Conservation (phyloP, 2,113 vertebrate genomes). For the Anseranas semipalmata region DNA sequence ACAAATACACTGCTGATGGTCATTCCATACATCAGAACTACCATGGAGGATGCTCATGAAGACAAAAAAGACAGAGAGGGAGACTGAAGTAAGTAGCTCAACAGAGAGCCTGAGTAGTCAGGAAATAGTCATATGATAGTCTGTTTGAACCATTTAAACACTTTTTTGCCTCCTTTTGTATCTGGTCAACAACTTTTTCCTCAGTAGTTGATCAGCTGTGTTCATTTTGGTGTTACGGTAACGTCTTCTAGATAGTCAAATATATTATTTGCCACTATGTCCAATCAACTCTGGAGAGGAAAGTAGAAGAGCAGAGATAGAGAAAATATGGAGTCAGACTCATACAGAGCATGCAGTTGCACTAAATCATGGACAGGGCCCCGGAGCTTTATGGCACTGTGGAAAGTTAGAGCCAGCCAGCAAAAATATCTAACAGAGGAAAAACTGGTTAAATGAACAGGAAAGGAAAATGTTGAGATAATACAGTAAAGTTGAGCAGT, state of each 20-base stretch:
- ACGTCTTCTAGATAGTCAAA: background rate
- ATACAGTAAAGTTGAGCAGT: background rate
- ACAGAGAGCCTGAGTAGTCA: background rate
- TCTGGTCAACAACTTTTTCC: background rate
- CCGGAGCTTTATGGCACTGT: background rate
- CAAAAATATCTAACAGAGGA: background rate
- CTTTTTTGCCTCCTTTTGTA: background rate
- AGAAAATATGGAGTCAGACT: background rate
- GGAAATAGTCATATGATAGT: rapidly evolving
- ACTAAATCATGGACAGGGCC: background rate
- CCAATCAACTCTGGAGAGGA: background rate
- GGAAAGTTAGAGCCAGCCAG: background rate
- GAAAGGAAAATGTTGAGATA: background rate
- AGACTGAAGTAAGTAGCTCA: background rate
- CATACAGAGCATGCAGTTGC: background rate
- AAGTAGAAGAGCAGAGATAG: background rate
- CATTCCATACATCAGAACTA: background rate
- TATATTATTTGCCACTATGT: background rate
- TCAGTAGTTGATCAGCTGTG: background rate
- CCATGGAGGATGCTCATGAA: background rate
- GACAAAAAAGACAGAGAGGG: background rate
- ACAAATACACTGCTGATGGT: background rate
- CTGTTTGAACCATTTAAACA: background rate
- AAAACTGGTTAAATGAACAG: background rate
- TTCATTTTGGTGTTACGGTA: background rate